A percentile compares a stretch with the other conserved stretches of the same genome.
Evolutionary conservation across 2,113 vertebrate genomes (phyloP).

Genomic region (Vimba vimba): DNA sequence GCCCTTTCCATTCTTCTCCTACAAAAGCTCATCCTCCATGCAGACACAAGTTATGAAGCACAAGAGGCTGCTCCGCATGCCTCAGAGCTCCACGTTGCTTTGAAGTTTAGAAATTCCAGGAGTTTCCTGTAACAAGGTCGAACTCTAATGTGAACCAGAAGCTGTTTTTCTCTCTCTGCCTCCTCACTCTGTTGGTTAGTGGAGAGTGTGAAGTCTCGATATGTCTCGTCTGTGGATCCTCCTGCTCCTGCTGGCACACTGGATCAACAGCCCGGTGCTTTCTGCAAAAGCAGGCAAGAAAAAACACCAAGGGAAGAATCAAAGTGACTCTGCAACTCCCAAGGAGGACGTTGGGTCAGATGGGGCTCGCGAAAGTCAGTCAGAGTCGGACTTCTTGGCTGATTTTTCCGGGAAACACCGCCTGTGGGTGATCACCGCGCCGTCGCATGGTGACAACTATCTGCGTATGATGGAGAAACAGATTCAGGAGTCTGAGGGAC

Average conservation of each 20-base stretch:
- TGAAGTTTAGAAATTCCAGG: constrained; percentile 74
- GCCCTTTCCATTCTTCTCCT: not conserved
- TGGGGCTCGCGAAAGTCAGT: constrained; percentile 46
- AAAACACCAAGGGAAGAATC: constrained; percentile 56
- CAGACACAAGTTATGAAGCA: constrained; percentile 10
- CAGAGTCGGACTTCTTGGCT: constrained; percentile 73
- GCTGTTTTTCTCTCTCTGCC: constrained; percentile 32
- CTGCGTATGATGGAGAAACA: constrained; percentile 82
- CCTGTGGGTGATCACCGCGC: constrained; percentile 79
- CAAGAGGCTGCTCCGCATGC: constrained; percentile 25
- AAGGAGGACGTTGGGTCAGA: constrained; percentile 58
- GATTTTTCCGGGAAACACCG: constrained; percentile 76
- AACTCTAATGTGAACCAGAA: constrained; percentile 75
- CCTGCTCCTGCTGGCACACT: constrained; percentile 63
- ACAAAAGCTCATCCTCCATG: constrained; percentile 15
- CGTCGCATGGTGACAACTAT: constrained; percentile 73
- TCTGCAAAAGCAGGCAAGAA: constrained; percentile 48
- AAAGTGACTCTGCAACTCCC: constrained; percentile 62
- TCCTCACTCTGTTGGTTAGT: constrained; percentile 33
- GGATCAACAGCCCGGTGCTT: constrained; percentile 58
- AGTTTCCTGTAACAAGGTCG: constrained; percentile 71
- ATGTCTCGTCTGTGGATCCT: constrained; percentile 63
- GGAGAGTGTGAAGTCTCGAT: not conserved
- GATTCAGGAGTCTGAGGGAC: constrained; percentile 71
- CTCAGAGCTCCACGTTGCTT: constrained; percentile 60